Percentiles rank a stretch among this genome's conserved stretches.
These are phyloP conservation scores for Cinclus mexicanus DNA, from an alignment of 2,113 vertebrate genomes.

Conservation along the genomic window DNA sequence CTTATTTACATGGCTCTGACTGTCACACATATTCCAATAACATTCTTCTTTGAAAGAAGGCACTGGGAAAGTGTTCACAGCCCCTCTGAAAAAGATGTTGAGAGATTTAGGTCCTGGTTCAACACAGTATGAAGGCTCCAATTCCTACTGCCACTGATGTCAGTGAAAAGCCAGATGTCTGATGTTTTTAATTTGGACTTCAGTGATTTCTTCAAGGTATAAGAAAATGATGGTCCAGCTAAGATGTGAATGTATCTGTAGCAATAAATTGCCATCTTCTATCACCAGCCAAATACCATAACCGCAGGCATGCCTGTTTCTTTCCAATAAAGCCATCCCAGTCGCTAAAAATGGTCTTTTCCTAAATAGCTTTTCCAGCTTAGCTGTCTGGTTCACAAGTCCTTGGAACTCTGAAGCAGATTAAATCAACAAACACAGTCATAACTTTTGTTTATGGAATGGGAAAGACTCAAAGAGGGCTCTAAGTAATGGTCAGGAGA, in stretches of 20 bases:
- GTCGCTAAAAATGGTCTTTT: background rate
- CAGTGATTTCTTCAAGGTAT: background rate
- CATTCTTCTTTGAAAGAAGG: background rate
- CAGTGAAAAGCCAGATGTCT: background rate
- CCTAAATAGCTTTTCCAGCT: background rate
- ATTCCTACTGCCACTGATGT: background rate
- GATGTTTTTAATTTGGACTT: background rate
- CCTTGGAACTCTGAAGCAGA: background rate
- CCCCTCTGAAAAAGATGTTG: background rate
- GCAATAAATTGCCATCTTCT: background rate
- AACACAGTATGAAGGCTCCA: background rate
- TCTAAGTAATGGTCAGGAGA: background rate
- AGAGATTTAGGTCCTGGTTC: background rate
- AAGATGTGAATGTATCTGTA: background rate
- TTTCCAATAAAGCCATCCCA: background rate
- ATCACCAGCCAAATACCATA: background rate
- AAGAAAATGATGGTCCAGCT: background rate
- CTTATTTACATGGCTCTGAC: background rate
- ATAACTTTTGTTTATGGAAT: background rate
- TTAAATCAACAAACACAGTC: background rate
- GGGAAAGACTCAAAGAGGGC: background rate
- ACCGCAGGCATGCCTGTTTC: background rate
- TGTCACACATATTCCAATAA: background rate
- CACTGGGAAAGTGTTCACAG: background rate
- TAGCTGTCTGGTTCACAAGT: background rate